Conservation (phyloP, 2,797 vertebrate genomes). For the Gallinago stenura region DNA sequence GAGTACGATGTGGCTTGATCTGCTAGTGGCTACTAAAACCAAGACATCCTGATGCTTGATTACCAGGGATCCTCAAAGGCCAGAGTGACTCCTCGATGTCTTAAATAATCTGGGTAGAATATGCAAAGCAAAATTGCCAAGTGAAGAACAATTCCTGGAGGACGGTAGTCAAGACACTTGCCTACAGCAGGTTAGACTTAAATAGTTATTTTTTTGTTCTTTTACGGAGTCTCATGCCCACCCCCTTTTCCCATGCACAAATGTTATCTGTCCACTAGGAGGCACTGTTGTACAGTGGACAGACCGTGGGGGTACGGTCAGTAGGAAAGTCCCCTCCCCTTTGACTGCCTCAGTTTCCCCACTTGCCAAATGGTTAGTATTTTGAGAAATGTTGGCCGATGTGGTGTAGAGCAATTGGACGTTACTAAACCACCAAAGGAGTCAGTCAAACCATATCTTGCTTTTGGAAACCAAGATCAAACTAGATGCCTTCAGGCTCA, state of each 20-base stretch:
- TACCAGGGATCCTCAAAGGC: slow-evolving; percentile 1
- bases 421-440: background rate
- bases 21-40: background rate
- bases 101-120: background rate
- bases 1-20: background rate
- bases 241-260: background rate
- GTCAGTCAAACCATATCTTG: background rate
- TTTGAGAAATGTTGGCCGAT: fast-evolving
- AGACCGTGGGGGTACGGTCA: background rate
- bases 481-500: background rate
- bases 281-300: slow-evolving; percentile 59
- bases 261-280: slow-evolving; percentile 8
- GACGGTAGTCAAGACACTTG: background rate
- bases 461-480: background rate
- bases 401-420: background rate
- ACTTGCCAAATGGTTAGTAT: background rate
- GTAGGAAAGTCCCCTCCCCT: background rate
- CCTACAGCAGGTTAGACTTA: background rate
- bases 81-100: background rate
- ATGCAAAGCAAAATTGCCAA: background rate
- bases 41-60: slow-evolving; percentile 37
- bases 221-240: fast-evolving
- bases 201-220: background rate
- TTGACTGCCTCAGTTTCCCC: slow-evolving; percentile 51
- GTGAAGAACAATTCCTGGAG: background rate